Percentiles rank a stretch among this genome's conserved stretches.
phyloP scores from a whole-genome alignment of 2,888 invertebrate species.

The Megastigmus dorsalis region DNA sequence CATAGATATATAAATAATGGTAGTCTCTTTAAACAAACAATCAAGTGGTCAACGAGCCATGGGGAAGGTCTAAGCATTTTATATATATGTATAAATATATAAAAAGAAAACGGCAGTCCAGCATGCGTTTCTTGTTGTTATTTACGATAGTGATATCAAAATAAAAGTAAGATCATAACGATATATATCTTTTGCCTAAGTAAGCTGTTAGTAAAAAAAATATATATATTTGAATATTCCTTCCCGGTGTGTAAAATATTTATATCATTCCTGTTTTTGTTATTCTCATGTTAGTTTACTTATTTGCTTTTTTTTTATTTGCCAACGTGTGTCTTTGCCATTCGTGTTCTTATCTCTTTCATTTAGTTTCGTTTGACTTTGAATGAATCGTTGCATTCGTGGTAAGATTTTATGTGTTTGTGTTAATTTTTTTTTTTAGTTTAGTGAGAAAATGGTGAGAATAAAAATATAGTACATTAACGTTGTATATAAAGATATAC shows the following conservation, averaged over 20 bases:
- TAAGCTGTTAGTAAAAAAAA: slow-evolving; percentile 30
- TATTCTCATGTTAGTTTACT: background rate
- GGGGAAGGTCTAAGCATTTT: slow-evolving; percentile 36
- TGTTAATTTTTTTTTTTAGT: background rate
- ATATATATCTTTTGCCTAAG: slow-evolving; percentile 1
- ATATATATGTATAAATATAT: no score
- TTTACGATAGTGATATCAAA: no score
- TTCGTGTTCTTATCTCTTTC: background rate
- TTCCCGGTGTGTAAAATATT: slow-evolving; percentile 1
- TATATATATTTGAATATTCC: background rate
- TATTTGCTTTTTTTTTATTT: background rate
- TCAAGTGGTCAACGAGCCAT: slow-evolving; percentile 37
- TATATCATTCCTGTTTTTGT: slow-evolving; percentile 3
- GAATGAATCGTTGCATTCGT: no score
- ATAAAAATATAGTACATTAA: background rate
- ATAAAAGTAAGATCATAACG: slow-evolving; percentile 6
- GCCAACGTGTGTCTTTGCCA: slow-evolving; percentile 32
- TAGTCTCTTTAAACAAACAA: slow-evolving; percentile 34
- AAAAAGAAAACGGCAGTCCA: slow-evolving; percentile 32
- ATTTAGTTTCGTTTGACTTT: background rate
- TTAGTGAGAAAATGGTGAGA: no score
- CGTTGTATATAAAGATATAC: no score
- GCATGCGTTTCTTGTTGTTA: slow-evolving; percentile 36
- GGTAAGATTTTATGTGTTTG: no score
- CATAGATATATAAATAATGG: slow-evolving; percentile 13